Conservation (phyloP, 1,140 invertebrate species). For the Orius insidiosus region DNA sequence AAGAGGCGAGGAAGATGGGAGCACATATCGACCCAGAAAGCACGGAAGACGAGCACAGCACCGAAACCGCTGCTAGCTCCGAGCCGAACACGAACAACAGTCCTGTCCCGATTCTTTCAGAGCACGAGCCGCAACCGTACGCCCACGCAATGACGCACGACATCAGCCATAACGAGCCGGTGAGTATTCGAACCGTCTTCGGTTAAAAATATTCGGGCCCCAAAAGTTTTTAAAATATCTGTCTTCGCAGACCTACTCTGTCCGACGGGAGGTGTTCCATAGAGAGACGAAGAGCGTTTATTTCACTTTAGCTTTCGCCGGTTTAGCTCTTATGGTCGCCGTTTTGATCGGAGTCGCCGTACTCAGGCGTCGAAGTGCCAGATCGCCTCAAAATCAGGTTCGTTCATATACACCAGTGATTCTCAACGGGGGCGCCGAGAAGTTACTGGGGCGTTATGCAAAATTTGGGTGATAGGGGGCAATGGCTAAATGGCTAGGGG, state of each 20-base stretch:
- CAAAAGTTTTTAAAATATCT: background rate
- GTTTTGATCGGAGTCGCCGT: slow-evolving; percentile 81
- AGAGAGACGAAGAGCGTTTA: slow-evolving; percentile 50
- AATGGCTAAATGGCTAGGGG: too few relatives aligned
- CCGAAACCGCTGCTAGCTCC: slow-evolving; percentile 22
- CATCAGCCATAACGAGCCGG: slow-evolving; percentile 68
- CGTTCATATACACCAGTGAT: background rate
- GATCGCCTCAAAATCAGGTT: slow-evolving; percentile 70
- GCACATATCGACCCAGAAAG: slow-evolving; percentile 29
- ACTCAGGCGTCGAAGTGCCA: slow-evolving; percentile 57
- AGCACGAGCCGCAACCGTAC: slow-evolving; percentile 46
- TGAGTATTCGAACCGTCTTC: slow-evolving; percentile 31
- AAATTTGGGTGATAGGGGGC: too few relatives aligned
- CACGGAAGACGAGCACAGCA: slow-evolving; percentile 37
- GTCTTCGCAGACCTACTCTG: slow-evolving; percentile 50
- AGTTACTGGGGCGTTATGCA: too few relatives aligned
- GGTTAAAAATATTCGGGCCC: slow-evolving; percentile 1
- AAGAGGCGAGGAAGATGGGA: slow-evolving; percentile 44
- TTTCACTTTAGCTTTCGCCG: slow-evolving; percentile 60
- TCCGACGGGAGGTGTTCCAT: slow-evolving; percentile 51
- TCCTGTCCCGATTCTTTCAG: slow-evolving; percentile 21
- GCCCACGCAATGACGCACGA: slow-evolving; percentile 72
- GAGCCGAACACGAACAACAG: slow-evolving; percentile 18
- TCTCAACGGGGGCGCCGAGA: too few relatives aligned
- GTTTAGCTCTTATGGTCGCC: slow-evolving; percentile 76